These are phyloP conservation scores for Diglossa cyanea DNA, from an alignment of 2,797 vertebrate species.

Conservation along the genomic window DNA sequence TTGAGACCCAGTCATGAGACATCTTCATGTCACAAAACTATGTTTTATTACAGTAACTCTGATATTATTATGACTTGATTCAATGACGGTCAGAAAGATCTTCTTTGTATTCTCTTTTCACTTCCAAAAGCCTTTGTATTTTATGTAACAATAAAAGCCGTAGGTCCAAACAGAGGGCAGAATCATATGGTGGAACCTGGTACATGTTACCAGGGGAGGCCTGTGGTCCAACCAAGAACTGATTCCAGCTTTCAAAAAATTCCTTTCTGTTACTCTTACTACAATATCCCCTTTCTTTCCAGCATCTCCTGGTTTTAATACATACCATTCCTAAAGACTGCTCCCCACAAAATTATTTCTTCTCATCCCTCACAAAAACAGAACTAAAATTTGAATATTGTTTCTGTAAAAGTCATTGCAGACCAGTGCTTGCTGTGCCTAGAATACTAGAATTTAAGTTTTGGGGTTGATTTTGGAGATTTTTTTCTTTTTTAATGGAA, in stretches of 20 bases:
- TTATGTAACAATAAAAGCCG: neutral
- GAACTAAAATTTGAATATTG: neutral
- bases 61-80: neutral
- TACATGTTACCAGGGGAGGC: neutral
- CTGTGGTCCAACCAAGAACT: neutral
- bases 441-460: neutral
- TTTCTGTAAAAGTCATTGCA: neutral
- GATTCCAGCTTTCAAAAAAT: neutral
- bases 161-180: neutral
- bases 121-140: slow-evolving; percentile 10
- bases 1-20: neutral
- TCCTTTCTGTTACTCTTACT: neutral
- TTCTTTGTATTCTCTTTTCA: slow-evolving; percentile 1
- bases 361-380: neutral
- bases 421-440: neutral
- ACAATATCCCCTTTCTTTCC: neutral
- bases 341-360: neutral
- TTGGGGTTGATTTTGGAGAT: neutral
- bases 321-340: neutral
- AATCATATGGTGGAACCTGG: neutral
- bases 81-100: neutral
- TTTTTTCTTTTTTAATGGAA: neutral
- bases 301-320: neutral
- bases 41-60: neutral
- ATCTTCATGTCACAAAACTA: neutral